Base-by-base conservation (phyloP, 2,113 vertebrate genomes). In the Natator depressus region DNA sequence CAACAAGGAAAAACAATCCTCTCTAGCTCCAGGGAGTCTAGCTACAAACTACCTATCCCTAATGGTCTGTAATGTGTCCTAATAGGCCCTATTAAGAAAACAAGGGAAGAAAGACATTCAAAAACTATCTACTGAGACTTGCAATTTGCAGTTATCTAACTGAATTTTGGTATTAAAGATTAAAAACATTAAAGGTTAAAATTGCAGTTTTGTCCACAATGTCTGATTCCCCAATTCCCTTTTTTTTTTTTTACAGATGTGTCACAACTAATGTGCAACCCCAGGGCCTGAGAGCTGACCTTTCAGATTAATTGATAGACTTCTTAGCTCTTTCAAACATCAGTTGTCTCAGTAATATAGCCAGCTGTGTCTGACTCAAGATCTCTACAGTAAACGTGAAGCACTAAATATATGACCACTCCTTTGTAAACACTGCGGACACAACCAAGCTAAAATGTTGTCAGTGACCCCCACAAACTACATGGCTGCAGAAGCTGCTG, bases 21-120 rank as follows among this genome's bases (percentile, higher is more conserved):
- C 91, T 95, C 46, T 14, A 92, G 81, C 88, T 91, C 22, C 88
- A 80, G 80, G 88, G 54, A 88, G n/a, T 57, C 53, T 92, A 92
- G 84, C 93, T 94, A 82, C 42, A 94, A 8, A 75, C 49, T 31
- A 24, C 59, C 24, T 62, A 24, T 80, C 53, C 57, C n/a, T 38
- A 57, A 83, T 86, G 80, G 42, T 22, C 46, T 2, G 1, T 82
- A 85, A 89, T 53, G 6, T 86, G 57, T 93, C 62, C 46, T n/a
- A 82, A 59, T 5, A 93, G 86, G 76, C 20, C 0, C 53, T 82
- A 83, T 69, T 85, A 35, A 1, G 5, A 95, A 93, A 93, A 93
- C 93, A 35, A 80, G 53, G 47, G 25, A 75, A 95, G 53, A 84
- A 17, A 87, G 78, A 27, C 6, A 46, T 59, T 42, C 80, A 53